phyloP scores from a whole-genome alignment of 2,113 vertebrate genomes.

The Herpailurus yagouaroundi region DNA sequence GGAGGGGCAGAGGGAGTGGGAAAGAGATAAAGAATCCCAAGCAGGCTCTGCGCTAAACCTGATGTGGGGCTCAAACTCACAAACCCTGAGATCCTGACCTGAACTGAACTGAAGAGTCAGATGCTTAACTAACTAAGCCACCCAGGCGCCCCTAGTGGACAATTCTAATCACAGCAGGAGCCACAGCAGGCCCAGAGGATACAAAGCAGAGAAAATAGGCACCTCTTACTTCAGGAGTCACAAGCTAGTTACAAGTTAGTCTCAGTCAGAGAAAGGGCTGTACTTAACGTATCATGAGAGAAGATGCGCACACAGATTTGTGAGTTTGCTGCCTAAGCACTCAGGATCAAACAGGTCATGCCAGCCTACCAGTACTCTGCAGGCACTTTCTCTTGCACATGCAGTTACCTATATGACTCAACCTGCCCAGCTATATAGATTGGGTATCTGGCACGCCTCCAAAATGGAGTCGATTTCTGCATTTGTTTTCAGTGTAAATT shows the following conservation, averaged over 20 bases:
- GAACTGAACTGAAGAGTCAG: no score
- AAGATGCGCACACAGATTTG: background rate
- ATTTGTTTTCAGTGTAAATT: conserved; percentile 28
- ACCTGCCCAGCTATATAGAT: background rate
- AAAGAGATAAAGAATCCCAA: no score
- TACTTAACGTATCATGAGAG: background rate
- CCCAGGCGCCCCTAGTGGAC: background rate
- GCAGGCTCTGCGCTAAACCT: no score
- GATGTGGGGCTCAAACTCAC: no score
- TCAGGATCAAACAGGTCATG: background rate
- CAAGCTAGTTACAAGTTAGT: background rate
- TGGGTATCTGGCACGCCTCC: background rate
- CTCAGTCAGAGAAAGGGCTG: background rate
- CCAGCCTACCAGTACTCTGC: no score
- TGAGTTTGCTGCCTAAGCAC: background rate
- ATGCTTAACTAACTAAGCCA: no score
- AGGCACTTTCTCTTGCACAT: background rate
- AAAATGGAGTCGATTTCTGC: background rate
- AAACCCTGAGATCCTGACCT: no score
- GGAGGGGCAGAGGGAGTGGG: no score
- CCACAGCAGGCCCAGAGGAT: background rate
- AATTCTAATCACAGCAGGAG: background rate
- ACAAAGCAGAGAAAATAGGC: background rate
- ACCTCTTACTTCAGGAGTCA: background rate
- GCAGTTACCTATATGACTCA: background rate